These are phyloP conservation scores for Choristoneura rosaceana DNA, from an alignment of 2,888 invertebrate genomes.

Conservation along the genomic window DNA sequence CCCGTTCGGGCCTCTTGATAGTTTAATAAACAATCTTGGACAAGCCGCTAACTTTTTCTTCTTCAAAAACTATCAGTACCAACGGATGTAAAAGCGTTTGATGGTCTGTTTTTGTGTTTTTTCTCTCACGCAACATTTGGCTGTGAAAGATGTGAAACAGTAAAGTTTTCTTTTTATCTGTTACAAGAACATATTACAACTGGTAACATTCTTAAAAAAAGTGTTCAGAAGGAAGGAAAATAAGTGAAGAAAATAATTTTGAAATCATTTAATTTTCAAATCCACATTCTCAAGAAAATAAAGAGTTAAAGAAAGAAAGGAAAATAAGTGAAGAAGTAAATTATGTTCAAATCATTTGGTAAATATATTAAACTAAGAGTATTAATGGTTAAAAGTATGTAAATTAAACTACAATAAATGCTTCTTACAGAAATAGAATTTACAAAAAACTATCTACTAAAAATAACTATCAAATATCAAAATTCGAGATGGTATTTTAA, in stretches of 20 bases:
- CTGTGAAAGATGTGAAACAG: no score
- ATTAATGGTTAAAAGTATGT: background rate
- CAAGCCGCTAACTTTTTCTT: no score
- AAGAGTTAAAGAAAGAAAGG: conserved; percentile 9
- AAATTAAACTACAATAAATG: background rate
- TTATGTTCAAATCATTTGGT: conserved; percentile 10
- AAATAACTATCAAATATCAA: background rate
- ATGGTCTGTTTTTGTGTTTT: no score
- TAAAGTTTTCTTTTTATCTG: no score
- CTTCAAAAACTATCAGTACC: no score
- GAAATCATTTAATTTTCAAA: conserved; percentile 3
- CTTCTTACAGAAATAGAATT: background rate
- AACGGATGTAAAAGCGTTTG: no score
- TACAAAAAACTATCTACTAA: background rate
- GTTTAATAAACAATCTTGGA: no score
- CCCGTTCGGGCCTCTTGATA: no score
- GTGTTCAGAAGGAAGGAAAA: conserved; percentile 10
- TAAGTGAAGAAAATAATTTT: background rate
- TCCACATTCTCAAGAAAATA: conserved; percentile 13
- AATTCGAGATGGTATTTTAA: conserved; percentile 1
- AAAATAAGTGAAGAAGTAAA: conserved; percentile 4
- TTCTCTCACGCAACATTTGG: no score
- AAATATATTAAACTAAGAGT: background rate
- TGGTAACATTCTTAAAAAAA: conserved; percentile 19
- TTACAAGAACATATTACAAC: conserved; percentile 6